Base-by-base conservation (phyloP, 2,888 invertebrate genomes). In the Trichogramma dendrolimi region DNA sequence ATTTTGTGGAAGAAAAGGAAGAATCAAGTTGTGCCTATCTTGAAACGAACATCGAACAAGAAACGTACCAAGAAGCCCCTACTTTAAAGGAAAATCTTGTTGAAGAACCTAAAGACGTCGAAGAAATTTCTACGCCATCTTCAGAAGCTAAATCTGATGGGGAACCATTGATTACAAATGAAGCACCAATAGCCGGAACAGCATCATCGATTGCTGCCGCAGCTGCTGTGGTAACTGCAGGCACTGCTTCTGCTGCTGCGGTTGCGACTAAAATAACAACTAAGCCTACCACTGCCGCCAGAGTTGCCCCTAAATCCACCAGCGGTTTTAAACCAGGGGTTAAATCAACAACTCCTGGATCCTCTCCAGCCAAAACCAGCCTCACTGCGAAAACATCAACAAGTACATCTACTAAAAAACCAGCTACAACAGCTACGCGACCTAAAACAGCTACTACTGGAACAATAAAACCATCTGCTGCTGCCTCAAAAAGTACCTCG, bases 401-500 rank as follows among this genome's bases (percentile, higher is more conserved):
- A n/a, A 53, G 58, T 4, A 6, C 61, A 39, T 51, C 62, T 4
- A 48, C 71, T 5, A 71, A 68, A n/a, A 73, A 73, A 62, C 38
- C 68, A 6, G 5, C 71, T 38, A 56, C 72, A 1, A 63, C 69
- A 42, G 56, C 71, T 49, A 47, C 62, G 6, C 48, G 67, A 2
- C 27, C 66, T 1, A 41, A 66, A 48, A 57, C 67, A 43, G 50
- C 63, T 3, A 38, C 63, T 4, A 61, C 70, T 14, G 73, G 69
- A 44, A 67, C 67, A 44, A 4, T 69, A 0, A 4, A 60, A 1
- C 39, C 64, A 1, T n/a, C 68, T 1, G 55, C 67, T 0, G n/a
- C 70, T 41, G 70, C 71, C 57, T 70, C 73, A 4, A 75, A 72
- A 71, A 42, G 14, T 71, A 7, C 72, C 75, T 27, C n/a, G 39